A percentile compares a stretch with the other conserved stretches of the same genome.
These are phyloP conservation scores for Artemia franciscana DNA, from an alignment of 1,140 invertebrate species.

Conservation along the genomic window DNA sequence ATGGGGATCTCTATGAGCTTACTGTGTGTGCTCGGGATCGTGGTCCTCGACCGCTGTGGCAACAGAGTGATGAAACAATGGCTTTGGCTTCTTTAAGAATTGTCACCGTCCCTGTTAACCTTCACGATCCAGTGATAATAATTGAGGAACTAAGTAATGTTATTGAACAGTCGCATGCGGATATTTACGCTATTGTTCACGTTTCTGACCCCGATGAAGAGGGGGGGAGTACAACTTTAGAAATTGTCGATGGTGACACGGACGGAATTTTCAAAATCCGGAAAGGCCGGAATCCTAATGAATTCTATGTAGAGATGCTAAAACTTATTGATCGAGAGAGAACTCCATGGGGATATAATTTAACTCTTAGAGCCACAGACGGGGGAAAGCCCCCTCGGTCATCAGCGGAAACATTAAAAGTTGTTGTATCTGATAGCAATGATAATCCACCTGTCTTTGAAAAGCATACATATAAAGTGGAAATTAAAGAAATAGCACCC, in stretches of 20 bases:
- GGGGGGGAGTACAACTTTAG: constrained; percentile 53
- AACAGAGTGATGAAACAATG: constrained; percentile 19
- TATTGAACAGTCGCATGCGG: constrained; percentile 53
- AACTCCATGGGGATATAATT: constrained; percentile 52
- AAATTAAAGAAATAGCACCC: constrained; percentile 64
- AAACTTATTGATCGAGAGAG: constrained; percentile 46
- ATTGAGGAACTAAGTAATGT: constrained; percentile 53
- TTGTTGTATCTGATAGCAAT: constrained; percentile 42
- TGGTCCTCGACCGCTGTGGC: constrained; percentile 32
- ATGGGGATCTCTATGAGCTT: constrained; percentile 41
- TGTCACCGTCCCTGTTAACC: constrained; percentile 57
- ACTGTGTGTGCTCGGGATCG: constrained; percentile 59
- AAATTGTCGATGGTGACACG: constrained; percentile 67
- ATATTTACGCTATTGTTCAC: constrained; percentile 69
- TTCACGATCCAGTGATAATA: constrained; percentile 56
- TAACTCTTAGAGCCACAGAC: constrained; percentile 63
- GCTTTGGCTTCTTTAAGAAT: constrained; percentile 37
- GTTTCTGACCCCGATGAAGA: constrained; percentile 60
- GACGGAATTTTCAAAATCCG: constrained; percentile 56
- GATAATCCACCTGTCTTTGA: constrained; percentile 72
- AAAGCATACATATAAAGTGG: constrained; percentile 61
- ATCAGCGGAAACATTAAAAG: constrained; percentile 17
- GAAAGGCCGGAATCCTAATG: constrained; percentile 22
- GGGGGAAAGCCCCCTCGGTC: constrained; percentile 41
- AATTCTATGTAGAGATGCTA: constrained; percentile 35